Base-by-base conservation (phyloP, 1,140 invertebrate species). In the Temnothorax curvispinosus region DNA sequence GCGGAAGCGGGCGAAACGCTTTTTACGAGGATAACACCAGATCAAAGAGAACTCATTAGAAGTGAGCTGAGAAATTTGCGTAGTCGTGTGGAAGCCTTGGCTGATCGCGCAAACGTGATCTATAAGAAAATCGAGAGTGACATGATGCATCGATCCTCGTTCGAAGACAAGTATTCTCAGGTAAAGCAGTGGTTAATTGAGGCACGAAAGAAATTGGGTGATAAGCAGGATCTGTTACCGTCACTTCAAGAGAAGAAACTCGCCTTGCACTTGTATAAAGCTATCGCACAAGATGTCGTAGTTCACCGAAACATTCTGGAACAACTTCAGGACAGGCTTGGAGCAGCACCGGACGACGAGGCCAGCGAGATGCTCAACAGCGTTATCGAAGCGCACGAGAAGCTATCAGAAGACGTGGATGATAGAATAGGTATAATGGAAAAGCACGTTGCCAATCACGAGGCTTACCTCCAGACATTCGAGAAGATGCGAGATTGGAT, bases 161-260 rank as follows among this genome's bases (percentile, higher is more conserved):
- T 99, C 93, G 98, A 99, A 92, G 98, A 99, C 91, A 98, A 98
- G 87, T 98, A 98, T 88, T 96, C 96, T 72, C 98, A 98, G 95
- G 96, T 98, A 5, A 97, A 97, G 88, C 97, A 97, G 91, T 99
- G 98, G 97, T 96, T 99, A 8, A 96, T 96, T 52, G 98, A 98
- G 86, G 96, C 96, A 0, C 96, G 97, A 91, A 96, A 96, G 41
- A 97, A 98, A 94, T 94, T 98, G 13, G 96, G 96, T 0, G 96
- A 96, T 56, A 96, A 96, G 72, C 96, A 96, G 69, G 96, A 97
- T 87, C 94, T 98, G 0, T 96, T 97, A 89, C 96, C 97, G 38
- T 98, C 97, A 3, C 94, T 99, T 56, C 96, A 97, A 9, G 98
- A 99, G 87, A 99, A 99, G 93, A 99, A 98, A 95, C 95, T 97